A percentile compares a stretch with the other conserved stretches of the same genome.
phyloP scores from a whole-genome alignment of 2,113 vertebrate genomes.

The Sardina pilchardus region DNA sequence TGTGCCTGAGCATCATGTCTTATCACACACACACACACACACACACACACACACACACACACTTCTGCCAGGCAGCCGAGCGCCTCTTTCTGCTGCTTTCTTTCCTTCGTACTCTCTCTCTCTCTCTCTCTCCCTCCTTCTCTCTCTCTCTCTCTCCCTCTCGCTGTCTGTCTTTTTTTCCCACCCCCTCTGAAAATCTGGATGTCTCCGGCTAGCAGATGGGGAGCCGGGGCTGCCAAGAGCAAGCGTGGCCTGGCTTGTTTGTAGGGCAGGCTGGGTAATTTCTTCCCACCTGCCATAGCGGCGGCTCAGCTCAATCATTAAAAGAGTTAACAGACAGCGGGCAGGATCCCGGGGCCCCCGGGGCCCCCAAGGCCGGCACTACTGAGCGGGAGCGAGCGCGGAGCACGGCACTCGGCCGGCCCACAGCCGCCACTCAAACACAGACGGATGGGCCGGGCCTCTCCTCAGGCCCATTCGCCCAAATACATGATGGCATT shows the following conservation, averaged over 20 bases:
- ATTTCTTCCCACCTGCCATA: conserved; percentile 72
- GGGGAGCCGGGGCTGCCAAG: conserved; percentile 69
- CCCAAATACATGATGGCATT: not conserved
- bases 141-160: not conserved
- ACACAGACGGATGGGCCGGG: not conserved
- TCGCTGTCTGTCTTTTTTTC: conserved; percentile 42
- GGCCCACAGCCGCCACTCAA: not conserved
- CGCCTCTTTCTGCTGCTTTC: conserved; percentile 5
- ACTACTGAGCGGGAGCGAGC: not conserved
- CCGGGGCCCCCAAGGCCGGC: not conserved
- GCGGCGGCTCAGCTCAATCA: conserved; percentile 61
- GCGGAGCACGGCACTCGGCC: not conserved
- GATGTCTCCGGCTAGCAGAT: conserved; percentile 68
- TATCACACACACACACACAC: conserved; percentile 54
- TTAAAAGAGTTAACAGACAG: conserved; percentile 61
- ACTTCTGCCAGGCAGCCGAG: conserved; percentile 36
- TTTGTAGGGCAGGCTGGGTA: conserved; percentile 73
- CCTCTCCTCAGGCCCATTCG: not conserved
- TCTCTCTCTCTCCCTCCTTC: not conserved
- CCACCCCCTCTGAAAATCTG: conserved; percentile 37
- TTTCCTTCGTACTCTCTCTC: conserved; percentile 40
- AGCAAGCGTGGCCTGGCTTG: conserved; percentile 70
- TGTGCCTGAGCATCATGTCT: conserved; percentile 49
- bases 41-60: conserved; percentile 51
- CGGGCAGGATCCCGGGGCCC: not conserved